Evolutionary conservation across 2,113 vertebrate species (phyloP), one percentile per base, ranked within the genome.

Genomic region (Alethe diademata): DNA sequence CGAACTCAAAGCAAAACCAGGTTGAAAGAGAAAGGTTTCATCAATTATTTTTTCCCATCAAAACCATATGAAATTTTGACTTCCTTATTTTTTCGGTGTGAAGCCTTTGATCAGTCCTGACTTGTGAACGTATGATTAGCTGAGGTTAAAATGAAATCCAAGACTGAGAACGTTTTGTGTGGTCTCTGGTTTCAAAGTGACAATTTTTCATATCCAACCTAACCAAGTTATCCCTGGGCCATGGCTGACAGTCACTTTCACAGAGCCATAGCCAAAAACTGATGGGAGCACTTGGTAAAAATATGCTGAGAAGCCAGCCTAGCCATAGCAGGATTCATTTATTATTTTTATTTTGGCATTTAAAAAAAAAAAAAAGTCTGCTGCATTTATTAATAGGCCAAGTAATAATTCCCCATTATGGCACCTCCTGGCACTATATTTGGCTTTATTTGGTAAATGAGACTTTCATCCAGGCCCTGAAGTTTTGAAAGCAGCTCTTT

Each of bases 1-100:
- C 16, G 1, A 87, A 67, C 64, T 90, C 92, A 93, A 80, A 94
- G 94, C 92, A 92, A 96, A 96, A 78, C 75, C 48, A 15, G 83
- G 64, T 14, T 88, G 86, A 94, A 96, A 95, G 92, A 83, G 75
- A 31, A 16, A 53, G 71, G 64, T 90, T 90, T 90, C 86, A 53
- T 90, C 78, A 70, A 71, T 93, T 91, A 76, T 90, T 90, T 92
- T 92, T 96, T 90, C 75, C 92, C 90, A 93, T 88, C 85, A 60
- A 95, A 94, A 88, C 92, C 86, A 74, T 93, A 60, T 8, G 82
- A 97, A 95, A 95, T 95, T 56, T 54, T 78, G 43, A 74, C 60
- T 95, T 90, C 78, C 78, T 78, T 50, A 2, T 71, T 89, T 91
- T 88, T 90, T 90, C 38, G 5, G 0, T 4, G 1, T 38, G 72